Conservation (phyloP, 2,797 vertebrate genomes). For the Oophaga sylvatica region DNA sequence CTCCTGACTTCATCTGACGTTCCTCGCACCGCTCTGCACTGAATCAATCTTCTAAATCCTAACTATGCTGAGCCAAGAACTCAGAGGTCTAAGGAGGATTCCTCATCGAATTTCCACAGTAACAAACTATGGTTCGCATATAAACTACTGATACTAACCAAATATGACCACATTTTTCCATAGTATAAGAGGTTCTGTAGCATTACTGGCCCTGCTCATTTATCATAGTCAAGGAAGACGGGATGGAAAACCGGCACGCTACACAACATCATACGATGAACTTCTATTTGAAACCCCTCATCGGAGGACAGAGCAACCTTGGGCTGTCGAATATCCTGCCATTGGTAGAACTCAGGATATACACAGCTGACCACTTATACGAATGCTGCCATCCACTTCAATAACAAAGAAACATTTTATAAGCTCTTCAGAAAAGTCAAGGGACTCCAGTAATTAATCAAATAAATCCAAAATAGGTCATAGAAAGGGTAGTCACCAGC, state of each 20-base stretch:
- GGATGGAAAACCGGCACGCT: not conserved
- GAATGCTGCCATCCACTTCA: not conserved
- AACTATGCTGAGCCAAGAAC: not conserved
- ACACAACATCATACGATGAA: not conserved
- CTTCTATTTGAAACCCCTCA: not conserved
- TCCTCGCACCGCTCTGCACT: not conserved
- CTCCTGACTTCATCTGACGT: conserved; percentile 10
- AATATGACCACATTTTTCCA: not conserved
- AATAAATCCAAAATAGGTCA: not conserved
- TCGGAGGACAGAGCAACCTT: not conserved
- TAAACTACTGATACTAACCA: not conserved
- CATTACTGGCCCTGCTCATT: not conserved
- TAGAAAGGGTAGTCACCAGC: not conserved
- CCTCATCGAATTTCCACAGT: not conserved
- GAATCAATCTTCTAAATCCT: not conserved
- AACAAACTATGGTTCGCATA: not conserved
- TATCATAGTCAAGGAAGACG: not conserved
- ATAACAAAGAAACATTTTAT: not conserved
- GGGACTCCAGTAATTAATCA: not conserved
- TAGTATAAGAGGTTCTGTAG: not conserved
- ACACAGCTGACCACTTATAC: not conserved
- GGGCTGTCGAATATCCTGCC: not conserved
- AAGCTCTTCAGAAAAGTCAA: not conserved
- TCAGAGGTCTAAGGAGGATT: not conserved
- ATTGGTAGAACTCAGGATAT: not conserved